Base-by-base conservation (phyloP, 2,113 vertebrate genomes). In the Daubentonia madagascariensis region DNA sequence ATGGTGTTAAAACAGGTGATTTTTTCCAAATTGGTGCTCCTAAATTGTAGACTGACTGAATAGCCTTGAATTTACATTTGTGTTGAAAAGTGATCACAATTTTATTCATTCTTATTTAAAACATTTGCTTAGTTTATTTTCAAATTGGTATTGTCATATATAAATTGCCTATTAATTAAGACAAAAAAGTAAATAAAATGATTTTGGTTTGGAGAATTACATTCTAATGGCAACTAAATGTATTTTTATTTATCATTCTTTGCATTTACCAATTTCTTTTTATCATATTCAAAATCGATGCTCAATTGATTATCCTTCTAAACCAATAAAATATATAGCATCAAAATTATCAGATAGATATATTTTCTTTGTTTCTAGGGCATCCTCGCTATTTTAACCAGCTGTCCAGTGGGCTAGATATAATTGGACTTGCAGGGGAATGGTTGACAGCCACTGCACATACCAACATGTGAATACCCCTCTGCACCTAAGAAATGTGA, bases 381-480 rank as follows among this genome's bases (percentile, higher is more conserved):
- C 97, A 99, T 75, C 98, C 98, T 79, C 30, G 83, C 11, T 98
- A 98, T 94, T 99, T 99, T 61, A 99, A 97, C 86, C 98, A 99
- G 92, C 97, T 99, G 59, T 99, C 98, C 25, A 97, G 98, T 88
- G 98, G 98, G 52, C 98, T 99, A 96, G 98, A 99, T 85, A 85
- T 99, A 70, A 88, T 98, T 93, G 98, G 97, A 73, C 32, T 99
- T 10, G 96, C 97, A 59, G 98, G 98, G 5, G 98, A 99, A 96
- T 99, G 98, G 98, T 54, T 99, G 97, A 99, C 98, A 4, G 97
- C 98, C 14, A 95, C 97, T 30, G 98, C 97, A 17, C 99, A 99
- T 95, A 98, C 98, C 32, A 99, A 99, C 88, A 98, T 98, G 98
- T 98, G 94, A 93, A 93, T 87, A 8, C 37, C 14, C 45, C 30